These are phyloP conservation scores for Tetramorium bicarinatum DNA, from an alignment of 2,888 invertebrate species.

Conservation along the genomic window DNA sequence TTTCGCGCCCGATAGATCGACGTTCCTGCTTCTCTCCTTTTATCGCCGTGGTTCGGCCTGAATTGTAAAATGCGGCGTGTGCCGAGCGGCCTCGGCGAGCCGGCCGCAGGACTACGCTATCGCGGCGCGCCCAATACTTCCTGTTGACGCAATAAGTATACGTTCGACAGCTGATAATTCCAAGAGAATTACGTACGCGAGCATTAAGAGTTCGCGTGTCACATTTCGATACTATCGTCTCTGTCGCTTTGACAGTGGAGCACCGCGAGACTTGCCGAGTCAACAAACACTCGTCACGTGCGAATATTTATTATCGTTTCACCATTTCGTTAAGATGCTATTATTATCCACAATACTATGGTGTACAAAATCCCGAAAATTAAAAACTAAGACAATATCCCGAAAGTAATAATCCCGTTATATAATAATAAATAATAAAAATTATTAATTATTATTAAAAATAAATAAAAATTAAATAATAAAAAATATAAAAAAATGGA, in stretches of 20 bases:
- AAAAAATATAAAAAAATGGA: too few species aligned
- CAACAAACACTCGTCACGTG: not conserved
- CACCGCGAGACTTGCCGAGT: not conserved
- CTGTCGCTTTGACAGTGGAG: not conserved
- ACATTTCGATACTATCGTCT: constrained; percentile 28
- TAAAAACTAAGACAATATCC: too few species aligned
- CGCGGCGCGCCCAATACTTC: constrained; percentile 76
- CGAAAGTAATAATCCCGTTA: too few species aligned
- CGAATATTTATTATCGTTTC: not conserved
- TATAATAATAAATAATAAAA: too few species aligned
- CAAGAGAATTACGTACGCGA: constrained; percentile 50
- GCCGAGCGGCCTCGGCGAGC: constrained; percentile 1
- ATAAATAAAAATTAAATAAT: too few species aligned
- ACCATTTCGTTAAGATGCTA: not conserved
- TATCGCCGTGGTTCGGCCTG: constrained; percentile 33
- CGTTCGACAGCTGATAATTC: constrained; percentile 69
- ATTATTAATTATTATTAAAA: too few species aligned
- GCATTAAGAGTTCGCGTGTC: not conserved
- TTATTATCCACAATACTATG: not conserved
- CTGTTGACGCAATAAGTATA: constrained; percentile 73
- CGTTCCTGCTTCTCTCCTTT: constrained; percentile 34
- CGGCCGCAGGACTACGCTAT: constrained; percentile 66
- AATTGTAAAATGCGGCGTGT: constrained; percentile 13
- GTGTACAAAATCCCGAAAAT: too few species aligned
- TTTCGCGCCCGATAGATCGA: constrained; percentile 47